Evolutionary conservation across 1,140 invertebrate species (phyloP).

Genomic region (Armadillidium nasatum): DNA sequence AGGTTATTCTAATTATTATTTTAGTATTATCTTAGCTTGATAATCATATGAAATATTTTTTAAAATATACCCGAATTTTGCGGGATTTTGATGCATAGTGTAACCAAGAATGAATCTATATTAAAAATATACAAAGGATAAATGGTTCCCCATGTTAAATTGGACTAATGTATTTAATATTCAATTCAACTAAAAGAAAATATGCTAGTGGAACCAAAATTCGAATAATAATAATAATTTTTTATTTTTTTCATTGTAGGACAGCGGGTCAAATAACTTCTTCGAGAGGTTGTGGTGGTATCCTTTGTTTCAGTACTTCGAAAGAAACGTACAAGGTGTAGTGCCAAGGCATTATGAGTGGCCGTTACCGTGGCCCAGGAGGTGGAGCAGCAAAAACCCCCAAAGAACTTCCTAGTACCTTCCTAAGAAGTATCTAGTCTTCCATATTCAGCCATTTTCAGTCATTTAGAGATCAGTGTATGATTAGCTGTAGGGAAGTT

Average conservation of each 20-base stretch:
- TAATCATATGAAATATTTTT: too few relatives aligned
- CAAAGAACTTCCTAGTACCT: constrained; percentile 43
- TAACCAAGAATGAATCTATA: too few relatives aligned
- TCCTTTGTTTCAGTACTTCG: constrained; percentile 74
- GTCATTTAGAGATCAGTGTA: background rate
- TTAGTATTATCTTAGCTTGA: too few relatives aligned
- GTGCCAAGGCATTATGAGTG: constrained; percentile 76
- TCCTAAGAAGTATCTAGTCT: background rate
- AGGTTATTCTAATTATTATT: too few relatives aligned
- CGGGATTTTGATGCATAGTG: too few relatives aligned
- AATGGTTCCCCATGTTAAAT: too few relatives aligned
- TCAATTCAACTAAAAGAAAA: too few relatives aligned
- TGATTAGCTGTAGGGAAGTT: background rate
- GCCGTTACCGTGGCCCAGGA: constrained; percentile 61
- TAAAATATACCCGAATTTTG: too few relatives aligned
- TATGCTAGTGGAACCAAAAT: too few relatives aligned
- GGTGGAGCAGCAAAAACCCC: constrained; percentile 43
- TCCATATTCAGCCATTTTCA: background rate
- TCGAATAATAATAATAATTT: background rate
- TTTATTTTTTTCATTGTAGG: constrained; percentile 51
- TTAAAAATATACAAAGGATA: too few relatives aligned
- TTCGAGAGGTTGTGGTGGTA: constrained; percentile 79
- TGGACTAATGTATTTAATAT: too few relatives aligned
- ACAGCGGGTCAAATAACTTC: constrained; percentile 62
- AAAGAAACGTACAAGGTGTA: constrained; percentile 71